Base-by-base conservation (phyloP, 2,113 vertebrate genomes). In the Electrona antarctica region DNA sequence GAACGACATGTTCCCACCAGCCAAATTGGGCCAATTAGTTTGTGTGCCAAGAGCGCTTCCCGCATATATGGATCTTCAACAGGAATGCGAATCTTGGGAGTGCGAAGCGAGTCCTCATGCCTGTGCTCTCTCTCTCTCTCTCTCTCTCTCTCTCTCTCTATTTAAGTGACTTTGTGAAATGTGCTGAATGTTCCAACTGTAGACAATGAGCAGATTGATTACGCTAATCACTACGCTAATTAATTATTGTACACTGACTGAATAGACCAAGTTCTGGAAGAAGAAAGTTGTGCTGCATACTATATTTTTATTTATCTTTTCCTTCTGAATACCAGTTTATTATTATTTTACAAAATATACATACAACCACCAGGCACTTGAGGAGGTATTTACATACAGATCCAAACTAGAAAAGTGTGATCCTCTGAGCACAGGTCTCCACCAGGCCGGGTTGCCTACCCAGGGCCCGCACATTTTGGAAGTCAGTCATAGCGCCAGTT, bases 11-110 rank as follows among this genome's bases (percentile, higher is more conserved):
- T 76, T 80, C 77, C 68, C 76, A 84, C 73, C 59, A 69, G 61
- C 67, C 86, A 79, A 87, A 90, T 77, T 68, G 79, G 68, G 73
- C 88, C 88, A 90, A 91, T 91, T 89, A 90, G 83, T 77, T 79
- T 3, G 49, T 33, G 55, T 12, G 68, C 77, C 73, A 66, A 74
- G 63, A 78, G 50, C 49, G 61, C 69, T 81, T 73, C 50, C 64
- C 1, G 14, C 66, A 59, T 21, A 13, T 29, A 52, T 6, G 46
- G 61, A 45, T 69, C 74, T 79, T 62, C 41, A 61, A 67, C 8
- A 46, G 10, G 63, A 73, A 68, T 54, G 21, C 54, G 63, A 33
- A 29, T 33, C 64, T 65, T 51, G 57, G 68, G 61, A 67, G 56
- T 61, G 60, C 51, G 49, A 55, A 50, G 60, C 33, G 13, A 11